Conservation (phyloP, 35 echinoderm and acorn worm species). For the Apostichopus californicus region DNA sequence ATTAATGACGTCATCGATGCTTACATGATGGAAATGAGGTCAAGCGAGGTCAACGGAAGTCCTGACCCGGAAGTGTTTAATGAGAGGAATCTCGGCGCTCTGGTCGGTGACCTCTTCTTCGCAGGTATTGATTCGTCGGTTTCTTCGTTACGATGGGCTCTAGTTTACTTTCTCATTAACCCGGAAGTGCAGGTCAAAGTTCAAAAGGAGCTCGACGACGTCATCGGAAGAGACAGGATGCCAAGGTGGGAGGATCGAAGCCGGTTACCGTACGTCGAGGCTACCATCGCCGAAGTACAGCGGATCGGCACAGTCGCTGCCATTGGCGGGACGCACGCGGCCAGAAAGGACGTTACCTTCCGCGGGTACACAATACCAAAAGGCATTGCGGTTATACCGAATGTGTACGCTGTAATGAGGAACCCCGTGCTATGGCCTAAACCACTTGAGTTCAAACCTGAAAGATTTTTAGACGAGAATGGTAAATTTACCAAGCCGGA, state of each 20-base stretch:
- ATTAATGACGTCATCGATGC: constrained; percentile 44
- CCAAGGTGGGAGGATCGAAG: constrained; percentile 62
- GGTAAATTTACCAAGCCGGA: constrained; percentile 49
- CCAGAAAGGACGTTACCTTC: constrained; percentile 32
- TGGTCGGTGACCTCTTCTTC: constrained; percentile 69
- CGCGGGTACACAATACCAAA: constrained; percentile 66
- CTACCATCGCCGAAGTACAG: constrained; percentile 76
- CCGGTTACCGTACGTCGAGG: constrained; percentile 71
- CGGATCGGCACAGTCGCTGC: constrained; percentile 44
- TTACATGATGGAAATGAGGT: constrained; percentile 57
- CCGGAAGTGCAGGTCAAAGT: constrained; percentile 78
- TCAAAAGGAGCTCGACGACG: constrained; percentile 69
- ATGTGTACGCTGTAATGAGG: constrained; percentile 65
- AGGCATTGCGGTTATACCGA: constrained; percentile 64
- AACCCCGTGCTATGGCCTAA: constrained; percentile 60
- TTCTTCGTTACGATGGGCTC: constrained; percentile 71
- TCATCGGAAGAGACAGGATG: constrained; percentile 55
- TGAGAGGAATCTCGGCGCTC: neutral
- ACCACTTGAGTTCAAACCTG: constrained; percentile 63
- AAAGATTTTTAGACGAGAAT: constrained; percentile 64
- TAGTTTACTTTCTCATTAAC: constrained; percentile 67
- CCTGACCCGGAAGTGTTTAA: constrained; percentile 53
- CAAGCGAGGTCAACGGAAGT: constrained; percentile 2
- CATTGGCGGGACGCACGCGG: constrained; percentile 53
- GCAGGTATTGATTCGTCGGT: constrained; percentile 84